phyloP scores from a whole-genome alignment of 2,888 invertebrate species.

The Electrophaes corylata region DNA sequence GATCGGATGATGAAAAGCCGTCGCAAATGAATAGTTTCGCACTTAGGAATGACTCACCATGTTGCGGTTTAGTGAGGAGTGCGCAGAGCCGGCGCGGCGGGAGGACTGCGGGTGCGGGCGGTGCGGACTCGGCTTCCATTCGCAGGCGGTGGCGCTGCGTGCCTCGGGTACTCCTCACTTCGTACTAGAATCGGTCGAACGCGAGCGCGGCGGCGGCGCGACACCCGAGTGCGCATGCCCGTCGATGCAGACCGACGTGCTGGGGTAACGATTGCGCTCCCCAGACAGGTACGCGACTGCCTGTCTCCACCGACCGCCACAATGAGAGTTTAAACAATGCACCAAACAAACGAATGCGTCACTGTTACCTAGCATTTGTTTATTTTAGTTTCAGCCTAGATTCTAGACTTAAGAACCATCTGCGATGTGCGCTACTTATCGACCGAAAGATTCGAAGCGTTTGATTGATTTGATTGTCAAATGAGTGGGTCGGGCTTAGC shows the following conservation, averaged over 20 bases:
- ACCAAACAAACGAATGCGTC: slow-evolving; percentile 63
- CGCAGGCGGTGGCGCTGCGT: slow-evolving; percentile 59
- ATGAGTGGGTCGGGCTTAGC: no score
- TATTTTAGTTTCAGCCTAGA: slow-evolving; percentile 37
- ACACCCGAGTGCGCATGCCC: slow-evolving; percentile 71
- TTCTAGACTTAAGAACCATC: neutral
- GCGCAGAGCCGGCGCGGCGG: slow-evolving; percentile 78
- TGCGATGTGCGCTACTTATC: neutral
- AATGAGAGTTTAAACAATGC: slow-evolving; percentile 63
- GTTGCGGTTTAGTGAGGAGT: slow-evolving; percentile 77
- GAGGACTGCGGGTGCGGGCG: slow-evolving; percentile 78
- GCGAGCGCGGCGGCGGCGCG: slow-evolving; percentile 49
- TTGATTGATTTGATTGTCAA: neutral
- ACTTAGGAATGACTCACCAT: slow-evolving; percentile 81
- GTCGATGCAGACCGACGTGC: slow-evolving; percentile 78
- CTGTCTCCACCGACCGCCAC: slow-evolving; percentile 67
- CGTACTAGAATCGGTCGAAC: slow-evolving; percentile 63
- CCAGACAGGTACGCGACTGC: slow-evolving; percentile 77
- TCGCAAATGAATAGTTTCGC: slow-evolving; percentile 75
- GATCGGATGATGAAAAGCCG: slow-evolving; percentile 59
- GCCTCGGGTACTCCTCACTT: slow-evolving; percentile 67
- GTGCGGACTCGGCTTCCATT: slow-evolving; percentile 66
- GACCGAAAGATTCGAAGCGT: neutral
- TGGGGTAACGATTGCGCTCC: slow-evolving; percentile 78
- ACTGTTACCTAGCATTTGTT: slow-evolving; percentile 46